These are phyloP conservation scores for Crotalus horridus DNA, from an alignment of 2,113 vertebrate genomes.

Conservation along the genomic window DNA sequence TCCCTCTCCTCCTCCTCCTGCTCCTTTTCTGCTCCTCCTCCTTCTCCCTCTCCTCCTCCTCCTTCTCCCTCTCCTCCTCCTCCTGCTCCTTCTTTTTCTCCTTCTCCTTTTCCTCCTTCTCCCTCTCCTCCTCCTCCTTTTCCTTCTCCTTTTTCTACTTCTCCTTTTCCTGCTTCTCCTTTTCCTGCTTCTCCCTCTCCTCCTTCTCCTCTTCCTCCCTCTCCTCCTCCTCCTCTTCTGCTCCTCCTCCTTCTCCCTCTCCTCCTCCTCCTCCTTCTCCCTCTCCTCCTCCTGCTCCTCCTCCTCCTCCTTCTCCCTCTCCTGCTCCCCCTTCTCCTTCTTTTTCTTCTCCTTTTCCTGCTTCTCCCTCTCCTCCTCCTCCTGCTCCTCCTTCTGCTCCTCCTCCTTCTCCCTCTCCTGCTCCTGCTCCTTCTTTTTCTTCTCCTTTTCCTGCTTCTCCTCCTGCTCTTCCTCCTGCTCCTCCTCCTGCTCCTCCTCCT, in stretches of 20 bases:
- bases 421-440: rapidly evolving
- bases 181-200: rapidly evolving
- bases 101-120: rapidly evolving
- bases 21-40: rapidly evolving
- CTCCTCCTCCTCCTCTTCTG: not conserved
- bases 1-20: too few species aligned
- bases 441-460: too few species aligned
- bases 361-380: too few species aligned
- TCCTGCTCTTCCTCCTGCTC: too few species aligned
- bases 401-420: rapidly evolving
- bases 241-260: too few species aligned
- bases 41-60: rapidly evolving
- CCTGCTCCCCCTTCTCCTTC: too few species aligned
- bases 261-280: too few species aligned
- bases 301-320: too few species aligned
- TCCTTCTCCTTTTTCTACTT: rapidly evolving
- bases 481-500: too few species aligned
- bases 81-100: rapidly evolving
- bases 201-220: rapidly evolving
- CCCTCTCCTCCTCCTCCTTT: rapidly evolving
- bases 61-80: rapidly evolving
- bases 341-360: rapidly evolving
- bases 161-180: rapidly evolving
- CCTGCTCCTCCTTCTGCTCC: too few species aligned
- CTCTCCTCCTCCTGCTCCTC: too few species aligned